Percentiles rank a stretch among this genome's conserved stretches.
Evolutionary conservation across 2,113 vertebrate genomes (phyloP).

Genomic region (Oryzias woworae): DNA sequence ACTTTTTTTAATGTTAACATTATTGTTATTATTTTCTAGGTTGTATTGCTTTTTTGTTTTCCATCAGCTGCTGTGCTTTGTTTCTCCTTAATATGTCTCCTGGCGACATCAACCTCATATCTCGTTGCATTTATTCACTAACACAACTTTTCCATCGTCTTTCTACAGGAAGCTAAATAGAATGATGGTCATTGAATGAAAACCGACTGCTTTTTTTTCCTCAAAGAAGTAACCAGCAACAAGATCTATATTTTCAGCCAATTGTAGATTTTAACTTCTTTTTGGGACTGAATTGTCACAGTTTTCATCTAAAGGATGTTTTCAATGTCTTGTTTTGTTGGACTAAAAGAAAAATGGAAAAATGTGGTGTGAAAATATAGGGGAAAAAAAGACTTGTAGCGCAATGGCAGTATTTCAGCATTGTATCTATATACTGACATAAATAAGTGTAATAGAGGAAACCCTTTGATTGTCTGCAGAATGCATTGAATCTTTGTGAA

Average conservation of each 20-base stretch:
- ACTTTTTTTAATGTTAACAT: slow-evolving; percentile 5
- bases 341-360: slow-evolving; percentile 28
- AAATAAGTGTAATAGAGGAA: slow-evolving; percentile 69
- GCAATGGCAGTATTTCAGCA: slow-evolving; percentile 77
- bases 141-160: slow-evolving; percentile 44
- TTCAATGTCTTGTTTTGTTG: slow-evolving; percentile 56
- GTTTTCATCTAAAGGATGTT: slow-evolving; percentile 52
- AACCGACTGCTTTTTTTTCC: slow-evolving; percentile 5
- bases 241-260: slow-evolving; percentile 70
- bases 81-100: slow-evolving; percentile 41
- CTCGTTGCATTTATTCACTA: slow-evolving; percentile 57
- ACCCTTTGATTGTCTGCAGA: slow-evolving; percentile 50
- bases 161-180: slow-evolving; percentile 41
- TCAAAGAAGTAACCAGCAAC: slow-evolving; percentile 62
- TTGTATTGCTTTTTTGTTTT: slow-evolving; percentile 17
- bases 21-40: slow-evolving; percentile 11
- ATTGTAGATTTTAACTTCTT: slow-evolving; percentile 32
- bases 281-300: slow-evolving; percentile 32
- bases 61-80: slow-evolving; percentile 36
- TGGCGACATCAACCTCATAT: slow-evolving; percentile 65
- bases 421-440: slow-evolving; percentile 70
- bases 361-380: slow-evolving; percentile 1
- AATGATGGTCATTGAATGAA: background rate
- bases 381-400: slow-evolving; percentile 48
- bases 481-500: slow-evolving; percentile 62